Base-by-base conservation (phyloP, 2,797 vertebrate genomes). In the Euthynnus affinis region DNA sequence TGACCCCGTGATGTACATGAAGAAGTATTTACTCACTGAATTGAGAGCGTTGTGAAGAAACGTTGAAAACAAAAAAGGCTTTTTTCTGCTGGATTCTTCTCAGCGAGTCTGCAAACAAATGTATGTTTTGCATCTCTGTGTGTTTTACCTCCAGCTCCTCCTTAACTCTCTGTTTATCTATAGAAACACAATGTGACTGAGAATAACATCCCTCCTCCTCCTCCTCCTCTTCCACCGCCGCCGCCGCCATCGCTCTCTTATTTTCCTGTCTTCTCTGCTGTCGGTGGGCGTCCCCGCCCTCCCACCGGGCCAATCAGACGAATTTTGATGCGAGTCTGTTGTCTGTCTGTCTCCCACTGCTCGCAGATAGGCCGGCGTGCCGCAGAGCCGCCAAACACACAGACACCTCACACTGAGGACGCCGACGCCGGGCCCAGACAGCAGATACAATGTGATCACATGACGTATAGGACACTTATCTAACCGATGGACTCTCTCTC, bases 221-320 rank as follows among this genome's bases (percentile, higher is more conserved):
- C 23, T 15, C 63, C 27, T 42, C 73, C 29, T 52, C 29, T 63
- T 53, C 78, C 25, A n/a, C 78, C 25, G n/a, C 59, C 59, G 34
- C 40, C 23, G 12, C 57, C 34, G 65, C 57, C 65, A 17, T 68
- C 25, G 48, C 76, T 32, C 62, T 87, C 78, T 88, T 83, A 84
- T 88, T 89, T 89, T 84, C 51, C 53, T 20, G 57, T 73, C 77
- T 67, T 68, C 75, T 86, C 73, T 83, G 70, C 76, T 86, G 83
- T 62, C 88, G 46, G 80, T 80, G 77, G 87, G 83, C 66, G 79
- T 78, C 87, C 87, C 83, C 58, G 57, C 71, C 77, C 82, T 69
- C 89, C 87, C 72, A 57, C 87, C 48, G 82, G 78, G 89, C 81
- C 91, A 93, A 91, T 92, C 90, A 93, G 89, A 87, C 78, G 52